Conservation (phyloP, 2,888 invertebrate species). For the Agonopterix arenella region DNA sequence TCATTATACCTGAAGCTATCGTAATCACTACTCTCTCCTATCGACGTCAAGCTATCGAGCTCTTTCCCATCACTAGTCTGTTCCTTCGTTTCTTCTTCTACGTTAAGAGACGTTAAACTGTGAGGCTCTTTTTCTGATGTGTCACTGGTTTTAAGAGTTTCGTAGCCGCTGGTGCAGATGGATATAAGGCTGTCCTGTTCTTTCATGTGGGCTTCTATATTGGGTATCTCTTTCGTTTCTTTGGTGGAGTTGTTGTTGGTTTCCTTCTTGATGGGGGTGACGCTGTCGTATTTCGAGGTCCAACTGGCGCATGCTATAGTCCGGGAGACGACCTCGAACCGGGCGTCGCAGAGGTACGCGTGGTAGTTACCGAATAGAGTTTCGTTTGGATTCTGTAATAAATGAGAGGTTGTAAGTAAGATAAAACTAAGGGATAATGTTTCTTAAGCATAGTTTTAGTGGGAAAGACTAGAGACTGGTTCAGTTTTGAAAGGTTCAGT, state of each 20-base stretch:
- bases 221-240: slow-evolving; percentile 45
- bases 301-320: slow-evolving; percentile 85
- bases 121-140: slow-evolving; percentile 50
- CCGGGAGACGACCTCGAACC: slow-evolving; percentile 85
- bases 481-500: too few relatives aligned
- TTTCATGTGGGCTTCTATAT: slow-evolving; percentile 21
- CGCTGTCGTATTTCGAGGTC: slow-evolving; percentile 87
- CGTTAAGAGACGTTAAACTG: slow-evolving; percentile 52
- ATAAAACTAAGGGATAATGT: too few relatives aligned
- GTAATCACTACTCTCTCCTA: slow-evolving; percentile 84
- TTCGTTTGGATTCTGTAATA: slow-evolving; percentile 71
- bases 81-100: slow-evolving; percentile 31
- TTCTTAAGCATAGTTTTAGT: too few relatives aligned
- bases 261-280: slow-evolving; percentile 57
- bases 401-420: background rate
- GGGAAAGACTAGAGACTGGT: too few relatives aligned
- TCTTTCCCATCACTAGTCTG: slow-evolving; percentile 33
- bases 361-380: slow-evolving; percentile 88
- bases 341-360: slow-evolving; percentile 91
- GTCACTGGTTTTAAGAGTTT: slow-evolving; percentile 47
- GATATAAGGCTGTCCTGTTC: slow-evolving; percentile 67
- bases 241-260: slow-evolving; percentile 53
- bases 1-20: slow-evolving; percentile 79
- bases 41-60: slow-evolving; percentile 63
- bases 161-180: slow-evolving; percentile 62